Base-by-base conservation (phyloP, 2,113 vertebrate genomes). In the Dissostichus mawsoni region DNA sequence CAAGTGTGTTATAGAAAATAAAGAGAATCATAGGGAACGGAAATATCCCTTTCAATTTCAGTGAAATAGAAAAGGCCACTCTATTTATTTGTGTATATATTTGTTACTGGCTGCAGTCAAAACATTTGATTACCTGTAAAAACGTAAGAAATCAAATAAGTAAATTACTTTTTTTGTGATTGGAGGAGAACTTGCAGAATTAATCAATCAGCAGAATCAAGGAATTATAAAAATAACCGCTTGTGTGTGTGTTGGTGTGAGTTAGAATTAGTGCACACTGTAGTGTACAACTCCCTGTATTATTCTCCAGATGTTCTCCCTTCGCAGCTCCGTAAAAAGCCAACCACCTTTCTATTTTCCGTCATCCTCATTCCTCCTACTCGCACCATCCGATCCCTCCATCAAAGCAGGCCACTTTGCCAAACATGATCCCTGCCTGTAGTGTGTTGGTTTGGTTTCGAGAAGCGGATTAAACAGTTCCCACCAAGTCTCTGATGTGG, bases 401-500 rank as follows among this genome's bases (percentile, higher is more conserved):
- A 90, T 94, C 92, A 94, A 93, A 93, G 91, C 68, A 0, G 69
- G 74, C 89, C 91, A 92, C 90, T 93, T 92, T 91, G 83, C 89
- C 89, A 93, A 94, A 92, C 91, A 89, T 86, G 90, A 94, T 93
- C 92, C 89, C 81, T 74, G 84, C 80, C 85, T 89, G 92, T 93
- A 92, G 90, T 92, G 87, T 87, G 87, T 87, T 92, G 85, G 85
- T 91, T 90, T 88, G 87, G 89, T 92, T 94, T 92, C 82, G 66
- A 81, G 90, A 80, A 86, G 81, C 83, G 88, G 93, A 94, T 94
- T 92, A 93, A 90, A 94, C 78, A 84, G 89, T 94, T 94, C 92
- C 93, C 93, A 92, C 84, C 87, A 81, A 83, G 82, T 80, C 85
- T 92, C 86, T 90, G 91, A 93, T 91, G 91, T 91, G 90, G 87